These are phyloP conservation scores for Eristalis intricaria DNA, from an alignment of 2,888 invertebrate species.

Conservation along the genomic window DNA sequence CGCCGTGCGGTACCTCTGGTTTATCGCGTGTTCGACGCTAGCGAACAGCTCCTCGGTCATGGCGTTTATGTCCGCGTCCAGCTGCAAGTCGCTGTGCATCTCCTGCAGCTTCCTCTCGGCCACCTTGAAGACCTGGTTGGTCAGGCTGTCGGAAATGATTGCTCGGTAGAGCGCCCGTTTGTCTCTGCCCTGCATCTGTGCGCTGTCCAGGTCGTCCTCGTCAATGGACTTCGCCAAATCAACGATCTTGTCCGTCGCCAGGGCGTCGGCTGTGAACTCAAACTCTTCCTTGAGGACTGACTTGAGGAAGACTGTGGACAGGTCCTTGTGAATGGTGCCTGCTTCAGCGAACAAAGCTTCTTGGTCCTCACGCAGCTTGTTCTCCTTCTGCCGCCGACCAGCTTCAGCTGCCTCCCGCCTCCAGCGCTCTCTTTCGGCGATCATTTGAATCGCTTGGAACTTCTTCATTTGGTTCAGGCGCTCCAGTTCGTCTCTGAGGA, in stretches of 20 bases:
- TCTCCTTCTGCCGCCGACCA: slow-evolving; percentile 89
- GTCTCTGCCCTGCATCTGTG: not conserved
- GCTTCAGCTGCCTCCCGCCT: slow-evolving; percentile 91
- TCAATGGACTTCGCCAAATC: slow-evolving; percentile 84
- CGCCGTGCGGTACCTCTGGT: not conserved
- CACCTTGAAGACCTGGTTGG: slow-evolving; percentile 41
- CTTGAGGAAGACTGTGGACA: slow-evolving; percentile 85
- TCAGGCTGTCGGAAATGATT: slow-evolving; percentile 4
- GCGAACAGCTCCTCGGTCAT: slow-evolving; percentile 15
- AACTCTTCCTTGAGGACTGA: slow-evolving; percentile 85
- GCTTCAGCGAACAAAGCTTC: slow-evolving; percentile 91
- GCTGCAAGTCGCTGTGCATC: not conserved
- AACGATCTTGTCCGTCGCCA: slow-evolving; percentile 83
- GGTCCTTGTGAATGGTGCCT: slow-evolving; percentile 80
- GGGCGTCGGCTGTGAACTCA: slow-evolving; percentile 83
- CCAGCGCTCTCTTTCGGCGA: slow-evolving; percentile 89
- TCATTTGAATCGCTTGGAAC: slow-evolving; percentile 89
- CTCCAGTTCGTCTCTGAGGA: slow-evolving; percentile 89
- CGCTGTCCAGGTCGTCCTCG: slow-evolving; percentile 67
- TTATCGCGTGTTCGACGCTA: slow-evolving; percentile 17
- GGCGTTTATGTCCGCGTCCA: slow-evolving; percentile 31
- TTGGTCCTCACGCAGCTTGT: slow-evolving; percentile 87
- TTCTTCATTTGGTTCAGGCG: slow-evolving; percentile 89
- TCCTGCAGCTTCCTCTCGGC: slow-evolving; percentile 26
- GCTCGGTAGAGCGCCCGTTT: not conserved